Conservation (phyloP, 2,888 invertebrate genomes). For the Zaprionus bogoriensis region DNA sequence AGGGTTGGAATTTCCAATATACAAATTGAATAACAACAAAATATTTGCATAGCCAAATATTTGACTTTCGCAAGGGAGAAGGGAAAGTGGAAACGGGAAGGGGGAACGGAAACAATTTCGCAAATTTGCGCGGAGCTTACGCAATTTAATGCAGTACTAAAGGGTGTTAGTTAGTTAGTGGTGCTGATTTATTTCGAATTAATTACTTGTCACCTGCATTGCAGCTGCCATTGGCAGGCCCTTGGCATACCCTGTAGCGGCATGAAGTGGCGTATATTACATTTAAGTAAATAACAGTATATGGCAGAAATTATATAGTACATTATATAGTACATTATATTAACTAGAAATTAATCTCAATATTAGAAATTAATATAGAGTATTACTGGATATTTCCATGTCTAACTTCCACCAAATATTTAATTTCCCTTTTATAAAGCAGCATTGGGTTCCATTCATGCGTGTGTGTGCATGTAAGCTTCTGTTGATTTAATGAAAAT, state of each 20-base stretch:
- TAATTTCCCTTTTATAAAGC: background rate
- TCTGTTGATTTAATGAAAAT: conserved; percentile 66
- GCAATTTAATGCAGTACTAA: conserved; percentile 3
- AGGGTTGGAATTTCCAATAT: conserved; percentile 23
- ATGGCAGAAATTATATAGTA: background rate
- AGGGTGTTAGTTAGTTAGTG: conserved; percentile 27
- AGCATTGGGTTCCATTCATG: background rate
- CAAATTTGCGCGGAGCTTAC: conserved; percentile 8
- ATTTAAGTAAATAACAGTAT: no score
- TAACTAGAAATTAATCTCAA: no score
- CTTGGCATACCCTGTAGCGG: background rate
- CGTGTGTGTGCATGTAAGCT: conserved; percentile 12
- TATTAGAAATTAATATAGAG: no score
- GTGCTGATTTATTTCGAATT: conserved; percentile 57
- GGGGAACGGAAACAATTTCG: conserved; percentile 16
- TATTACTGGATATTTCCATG: background rate
- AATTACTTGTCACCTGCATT: conserved; percentile 62
- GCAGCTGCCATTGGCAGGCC: conserved; percentile 45
- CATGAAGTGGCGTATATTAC: no score
- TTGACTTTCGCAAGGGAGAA: conserved; percentile 18
- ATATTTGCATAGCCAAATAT: conserved; percentile 65
- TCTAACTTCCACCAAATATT: background rate
- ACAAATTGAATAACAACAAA: conserved; percentile 53
- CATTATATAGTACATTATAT: background rate
- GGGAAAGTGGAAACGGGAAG: background rate